Conservation (phyloP, 2,797 vertebrate genomes). For the Sebastes glaucus region DNA sequence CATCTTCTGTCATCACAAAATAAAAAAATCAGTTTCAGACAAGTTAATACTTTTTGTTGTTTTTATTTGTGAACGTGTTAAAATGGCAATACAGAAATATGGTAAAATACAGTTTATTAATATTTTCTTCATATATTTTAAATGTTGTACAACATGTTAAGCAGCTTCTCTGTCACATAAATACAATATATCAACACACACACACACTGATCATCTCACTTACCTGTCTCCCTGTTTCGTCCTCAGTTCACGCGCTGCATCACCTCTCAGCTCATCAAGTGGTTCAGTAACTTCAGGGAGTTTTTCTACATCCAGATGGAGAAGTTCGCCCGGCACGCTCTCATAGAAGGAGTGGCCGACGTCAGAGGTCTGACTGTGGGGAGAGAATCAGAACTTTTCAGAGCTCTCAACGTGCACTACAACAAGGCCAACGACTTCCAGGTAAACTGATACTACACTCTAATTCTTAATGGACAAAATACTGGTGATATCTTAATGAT, state of each 20-base stretch:
- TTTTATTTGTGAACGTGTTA: conserved; percentile 5
- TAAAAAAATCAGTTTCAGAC: background rate
- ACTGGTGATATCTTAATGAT: background rate
- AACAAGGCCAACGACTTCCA: conserved; percentile 94
- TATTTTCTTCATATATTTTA: background rate
- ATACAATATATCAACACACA: background rate
- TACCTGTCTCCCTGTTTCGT: conserved; percentile 26
- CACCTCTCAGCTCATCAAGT: conserved; percentile 97
- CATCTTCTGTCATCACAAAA: background rate
- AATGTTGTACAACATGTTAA: background rate
- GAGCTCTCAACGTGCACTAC: conserved; percentile 90
- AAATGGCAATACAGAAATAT: background rate
- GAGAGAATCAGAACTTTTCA: conserved; percentile 91
- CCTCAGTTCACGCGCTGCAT: conserved; percentile 93
- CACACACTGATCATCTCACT: conserved; percentile 28
- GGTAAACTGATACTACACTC: conserved; percentile 73
- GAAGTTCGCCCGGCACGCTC: conserved; percentile 90
- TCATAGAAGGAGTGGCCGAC: conserved; percentile 81
- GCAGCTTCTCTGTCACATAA: background rate
- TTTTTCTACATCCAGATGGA: conserved; percentile 99
- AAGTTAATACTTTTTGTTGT: background rate
- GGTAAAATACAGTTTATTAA: background rate
- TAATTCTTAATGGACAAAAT: background rate
- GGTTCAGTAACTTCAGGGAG: conserved; percentile 98
- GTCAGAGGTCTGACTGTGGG: conserved; percentile 82